These are phyloP conservation scores for Exephanes ischioxanthus DNA, from an alignment of 2,888 invertebrate species.

Conservation along the genomic window DNA sequence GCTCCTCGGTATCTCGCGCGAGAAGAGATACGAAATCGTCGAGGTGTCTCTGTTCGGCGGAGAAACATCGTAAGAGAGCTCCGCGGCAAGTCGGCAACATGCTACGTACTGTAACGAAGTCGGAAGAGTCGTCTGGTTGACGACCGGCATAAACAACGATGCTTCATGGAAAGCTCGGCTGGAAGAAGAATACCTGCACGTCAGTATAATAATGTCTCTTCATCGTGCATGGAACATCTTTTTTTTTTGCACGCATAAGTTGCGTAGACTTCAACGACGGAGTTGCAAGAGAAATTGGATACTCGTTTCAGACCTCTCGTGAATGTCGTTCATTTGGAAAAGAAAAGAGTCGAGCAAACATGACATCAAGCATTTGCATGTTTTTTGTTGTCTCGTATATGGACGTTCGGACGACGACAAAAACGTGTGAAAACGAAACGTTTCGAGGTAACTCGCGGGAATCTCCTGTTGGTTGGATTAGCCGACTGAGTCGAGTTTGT, in stretches of 20 bases:
- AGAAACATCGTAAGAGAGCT: slow-evolving; percentile 3
- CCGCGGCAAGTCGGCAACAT: slow-evolving; percentile 3
- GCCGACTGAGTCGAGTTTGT: neutral
- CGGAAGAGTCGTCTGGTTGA: slow-evolving; percentile 40
- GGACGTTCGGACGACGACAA: neutral
- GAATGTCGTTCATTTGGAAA: neutral
- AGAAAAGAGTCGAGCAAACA: slow-evolving; percentile 1
- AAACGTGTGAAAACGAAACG: slow-evolving; percentile 28
- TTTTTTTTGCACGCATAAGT: neutral
- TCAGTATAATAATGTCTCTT: slow-evolving; percentile 18
- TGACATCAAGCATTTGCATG: slow-evolving; percentile 11
- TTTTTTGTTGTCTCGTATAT: neutral
- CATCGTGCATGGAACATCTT: slow-evolving; percentile 14
- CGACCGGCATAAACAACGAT: slow-evolving; percentile 52
- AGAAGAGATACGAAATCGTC: neutral
- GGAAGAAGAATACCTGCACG: slow-evolving; percentile 29
- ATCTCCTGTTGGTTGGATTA: neutral
- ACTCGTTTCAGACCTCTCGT: neutral
- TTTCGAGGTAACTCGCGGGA: neutral
- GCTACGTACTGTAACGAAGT: slow-evolving; percentile 34
- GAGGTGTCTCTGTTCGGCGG: slow-evolving; percentile 22
- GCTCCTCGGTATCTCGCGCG: slow-evolving; percentile 43
- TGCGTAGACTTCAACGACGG: slow-evolving; percentile 17
- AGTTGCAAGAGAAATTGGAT: slow-evolving; percentile 35
- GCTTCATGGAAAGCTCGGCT: slow-evolving; percentile 44